A percentile compares a stretch with the other conserved stretches of the same genome.
These are phyloP conservation scores for Siphamia tubifer DNA, from an alignment of 2,113 vertebrate species.

Conservation along the genomic window DNA sequence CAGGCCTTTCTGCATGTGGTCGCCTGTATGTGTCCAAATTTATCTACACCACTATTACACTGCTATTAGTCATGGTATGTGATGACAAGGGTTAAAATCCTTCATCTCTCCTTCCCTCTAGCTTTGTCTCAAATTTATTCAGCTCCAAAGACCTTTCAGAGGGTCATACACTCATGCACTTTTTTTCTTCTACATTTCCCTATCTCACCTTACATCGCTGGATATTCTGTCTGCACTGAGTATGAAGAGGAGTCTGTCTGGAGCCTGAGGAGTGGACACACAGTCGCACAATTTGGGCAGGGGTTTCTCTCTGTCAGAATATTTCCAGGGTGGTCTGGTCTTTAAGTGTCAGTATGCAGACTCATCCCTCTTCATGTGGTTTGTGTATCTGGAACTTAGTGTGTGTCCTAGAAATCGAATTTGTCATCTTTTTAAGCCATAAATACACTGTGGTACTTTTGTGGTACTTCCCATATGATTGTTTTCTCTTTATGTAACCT, in stretches of 20 bases:
- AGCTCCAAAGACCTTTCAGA: conserved; percentile 2
- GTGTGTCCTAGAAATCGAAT: conserved; percentile 30
- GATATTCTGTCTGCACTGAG: conserved; percentile 39
- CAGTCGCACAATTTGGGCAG: conserved; percentile 2
- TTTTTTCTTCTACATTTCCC: conserved; percentile 6
- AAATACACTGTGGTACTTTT: too few relatives aligned
- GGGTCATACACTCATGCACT: conserved; percentile 8
- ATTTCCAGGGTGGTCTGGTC: conserved; percentile 66
- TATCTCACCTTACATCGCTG: conserved; percentile 53
- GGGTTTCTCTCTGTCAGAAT: conserved; percentile 49
- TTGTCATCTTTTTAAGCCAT: neutral
- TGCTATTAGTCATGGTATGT: conserved; percentile 54
- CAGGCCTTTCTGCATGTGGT: conserved; percentile 61
- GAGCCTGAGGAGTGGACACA: conserved; percentile 44
- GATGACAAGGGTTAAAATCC: conserved; percentile 40
- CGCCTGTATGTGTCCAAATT: conserved; percentile 58
- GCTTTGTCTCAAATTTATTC: conserved; percentile 15
- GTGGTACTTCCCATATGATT: too few relatives aligned
- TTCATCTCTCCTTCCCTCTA: neutral
- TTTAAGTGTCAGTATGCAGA: conserved; percentile 29
- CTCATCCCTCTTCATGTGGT: conserved; percentile 59
- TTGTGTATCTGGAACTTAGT: conserved; percentile 30
- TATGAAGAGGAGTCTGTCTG: conserved; percentile 48
- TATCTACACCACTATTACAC: conserved; percentile 56
- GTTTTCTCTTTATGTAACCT: too few relatives aligned